Base-by-base conservation (phyloP, 2,113 vertebrate species). In the Psophia crepitans region DNA sequence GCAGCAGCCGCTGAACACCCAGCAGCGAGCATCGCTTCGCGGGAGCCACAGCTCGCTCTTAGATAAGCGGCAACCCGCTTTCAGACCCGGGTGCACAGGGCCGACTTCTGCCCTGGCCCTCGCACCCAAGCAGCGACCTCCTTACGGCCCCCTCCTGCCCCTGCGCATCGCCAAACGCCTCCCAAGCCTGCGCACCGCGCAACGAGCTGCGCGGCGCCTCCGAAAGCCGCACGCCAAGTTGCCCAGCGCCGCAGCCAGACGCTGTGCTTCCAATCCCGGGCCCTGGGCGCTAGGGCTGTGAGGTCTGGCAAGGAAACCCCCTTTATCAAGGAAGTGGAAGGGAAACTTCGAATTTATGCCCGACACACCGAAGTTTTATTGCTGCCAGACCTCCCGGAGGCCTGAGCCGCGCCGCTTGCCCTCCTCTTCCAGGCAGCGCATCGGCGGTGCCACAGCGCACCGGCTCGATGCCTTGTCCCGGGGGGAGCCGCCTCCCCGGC, bases 91-190 rank as follows among this genome's bases (percentile, higher is more conserved):
- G 10, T 2, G 74, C 61, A 3, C 24, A 8, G n/a, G 22, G 61
- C 63, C 57, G 32, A 68, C 92, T 43, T 48, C 18, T 33, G 51
- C 12, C 61, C 43, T 1, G 63, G 23, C 20, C 66, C 61, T n/a
- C 16, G 1, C 33, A 32, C 13, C 7, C 49, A 1, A 37, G 21
- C 58, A 14, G 37, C 17, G 2, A 49, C 11, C 69, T 75, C 70
- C 33, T 58, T 9, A 13, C 4, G 20, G 35, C 71, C 54, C 41
- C 63, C 35, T 58, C 19, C n/a, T n/a, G n/a, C n/a, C n/a, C 57
- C 30, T 14, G 26, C 53, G 17, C 35, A 58, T 21, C 5, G 2
- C 0, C n/a, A n/a, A n/a, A n/a, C n/a, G n/a, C n/a, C n/a, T n/a
- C n/a, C n/a, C n/a, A n/a, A n/a, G n/a, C 57, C 30, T 14, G 26